Base-by-base conservation (phyloP, 2,888 invertebrate species). In the Drosophila subquinaria region DNA sequence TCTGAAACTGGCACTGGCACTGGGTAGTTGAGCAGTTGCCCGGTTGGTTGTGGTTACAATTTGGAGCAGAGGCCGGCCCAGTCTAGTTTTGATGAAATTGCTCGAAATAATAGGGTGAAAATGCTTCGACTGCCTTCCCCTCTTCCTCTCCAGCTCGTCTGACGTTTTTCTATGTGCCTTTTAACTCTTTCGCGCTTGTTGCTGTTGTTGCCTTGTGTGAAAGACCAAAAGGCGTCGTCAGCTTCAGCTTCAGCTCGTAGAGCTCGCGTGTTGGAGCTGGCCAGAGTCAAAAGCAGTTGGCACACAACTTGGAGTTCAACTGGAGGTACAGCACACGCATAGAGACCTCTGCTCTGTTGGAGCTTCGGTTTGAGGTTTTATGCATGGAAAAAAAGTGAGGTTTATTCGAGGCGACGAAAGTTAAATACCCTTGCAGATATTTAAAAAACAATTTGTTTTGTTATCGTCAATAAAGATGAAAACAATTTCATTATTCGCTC, bases 51-150 rank as follows among this genome's bases (percentile, higher is more conserved):
- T 73, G 86, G 88, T 85, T 79, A 85, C 85, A 76, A 88, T 85
- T 85, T 78, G 74, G 81, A 81, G 73, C 85, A 85, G 76, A 70
- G 80, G 75, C 78, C 78, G 73, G 73, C 55, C 65, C 76, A 70
- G 71, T 85, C 88, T 82, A 81, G 76, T 85, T 88, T 84, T 85
- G 85, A 85, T 77, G 85, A 83, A 86, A 86, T 88, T 88, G 86
- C 82, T 78, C 64, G 83, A 86, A 86, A 86, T 86, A 86, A 86
- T 86, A 83, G 86, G 88, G 88, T 86, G 86, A 78, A 86, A 86
- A 88, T 88, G 81, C 77, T 73, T 74, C 63, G 66, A 67, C 56
- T 67, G 69, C 65, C 61, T 56, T 61, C 64, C 63, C 10, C 8
- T 30, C 8, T 8, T 30, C 30, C 30, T 30, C n/a, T 33, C 20